Percentiles rank a stretch among this genome's conserved stretches.
phyloP scores from a whole-genome alignment of 2,797 vertebrate genomes.

The Cyclopterus lumpus region DNA sequence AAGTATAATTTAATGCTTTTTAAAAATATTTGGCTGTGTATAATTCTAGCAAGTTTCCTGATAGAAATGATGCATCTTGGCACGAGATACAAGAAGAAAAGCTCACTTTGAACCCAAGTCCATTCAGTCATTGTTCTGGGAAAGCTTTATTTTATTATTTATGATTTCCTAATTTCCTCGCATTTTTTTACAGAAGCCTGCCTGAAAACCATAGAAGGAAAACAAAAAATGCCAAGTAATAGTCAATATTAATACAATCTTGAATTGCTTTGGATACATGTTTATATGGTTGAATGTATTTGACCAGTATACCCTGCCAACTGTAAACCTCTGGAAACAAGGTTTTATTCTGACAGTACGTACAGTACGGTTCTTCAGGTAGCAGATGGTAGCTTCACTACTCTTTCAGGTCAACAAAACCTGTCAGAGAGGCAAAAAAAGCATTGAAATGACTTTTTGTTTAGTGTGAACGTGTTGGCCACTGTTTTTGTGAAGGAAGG shows the following conservation, averaged over 20 bases:
- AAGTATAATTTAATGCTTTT: not conserved
- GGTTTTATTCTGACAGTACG: not conserved
- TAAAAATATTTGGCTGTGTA: not conserved
- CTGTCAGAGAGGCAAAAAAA: not conserved
- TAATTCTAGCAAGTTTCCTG: not conserved
- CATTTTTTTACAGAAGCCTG: slow-evolving; percentile 3
- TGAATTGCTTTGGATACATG: not conserved
- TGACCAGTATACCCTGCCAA: not conserved
- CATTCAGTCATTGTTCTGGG: not conserved
- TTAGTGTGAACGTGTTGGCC: slow-evolving; percentile 9
- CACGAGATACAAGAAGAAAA: slow-evolving; percentile 1
- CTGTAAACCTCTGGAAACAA: not conserved
- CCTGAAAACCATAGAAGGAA: not conserved
- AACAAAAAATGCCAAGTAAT: not conserved
- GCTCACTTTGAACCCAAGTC: not conserved
- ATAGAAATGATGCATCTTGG: not conserved
- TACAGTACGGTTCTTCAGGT: not conserved
- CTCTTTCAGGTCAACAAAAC: not conserved
- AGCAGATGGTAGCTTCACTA: not conserved
- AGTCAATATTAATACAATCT: not conserved
- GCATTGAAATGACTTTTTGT: slow-evolving; percentile 4
- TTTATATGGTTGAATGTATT: not conserved
- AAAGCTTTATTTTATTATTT: not conserved
- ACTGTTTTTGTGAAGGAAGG: slow-evolving; percentile 33
- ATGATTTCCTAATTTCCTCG: not conserved